Evolutionary conservation across 2,888 invertebrate species (phyloP), one percentile per base, ranked within the genome.

Genomic region (Drosophila parthenogenetica): DNA sequence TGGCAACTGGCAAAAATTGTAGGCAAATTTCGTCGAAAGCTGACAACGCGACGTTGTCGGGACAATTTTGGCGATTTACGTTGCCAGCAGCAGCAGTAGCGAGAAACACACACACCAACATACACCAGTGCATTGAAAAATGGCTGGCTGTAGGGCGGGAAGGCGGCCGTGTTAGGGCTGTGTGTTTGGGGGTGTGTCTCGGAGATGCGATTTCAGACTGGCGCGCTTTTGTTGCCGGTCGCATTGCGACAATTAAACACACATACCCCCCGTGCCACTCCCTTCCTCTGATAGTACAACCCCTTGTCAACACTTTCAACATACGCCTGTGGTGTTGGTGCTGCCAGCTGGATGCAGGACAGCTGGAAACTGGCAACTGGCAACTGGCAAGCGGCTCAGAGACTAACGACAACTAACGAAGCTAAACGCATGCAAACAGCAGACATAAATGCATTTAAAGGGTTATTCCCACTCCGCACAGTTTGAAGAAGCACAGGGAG

Each of bases 161-260:
- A 35, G 7, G 13, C 13, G 35, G 32, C 1, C 7, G 29, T 29
- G 29, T 2, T 5, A 35, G 11, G 35, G 35, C 35, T 35, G 5
- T 13, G 35, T 13, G 2, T 62, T 74, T 62, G 80, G 59, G 60
- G 60, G 65, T 39, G 80, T 35, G 35, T 55, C 70, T 53, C 54
- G 19, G 39, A 50, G 46, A 40, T 60, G 69, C 61, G 78, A 69
- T 60, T 81, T 69, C 75, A 60, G 73, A 45, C 48, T 55, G 67
- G 57, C 50, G 76, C 43, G 65, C 70, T 66, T 51, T 61, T 76
- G 79, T 61, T 76, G 76, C 66, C 66, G 71, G 79, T 69, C 71
- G 88, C 82, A 85, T 50, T 85, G 89, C 87, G 87, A 82, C 89
- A 82, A 82, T 82, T 82, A 82, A 88, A 80, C 81, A 67, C 82